Percentiles rank a stretch among this genome's conserved stretches.
phyloP scores from a whole-genome alignment of 2,113 vertebrate species.

The Mus musculus region DNA sequence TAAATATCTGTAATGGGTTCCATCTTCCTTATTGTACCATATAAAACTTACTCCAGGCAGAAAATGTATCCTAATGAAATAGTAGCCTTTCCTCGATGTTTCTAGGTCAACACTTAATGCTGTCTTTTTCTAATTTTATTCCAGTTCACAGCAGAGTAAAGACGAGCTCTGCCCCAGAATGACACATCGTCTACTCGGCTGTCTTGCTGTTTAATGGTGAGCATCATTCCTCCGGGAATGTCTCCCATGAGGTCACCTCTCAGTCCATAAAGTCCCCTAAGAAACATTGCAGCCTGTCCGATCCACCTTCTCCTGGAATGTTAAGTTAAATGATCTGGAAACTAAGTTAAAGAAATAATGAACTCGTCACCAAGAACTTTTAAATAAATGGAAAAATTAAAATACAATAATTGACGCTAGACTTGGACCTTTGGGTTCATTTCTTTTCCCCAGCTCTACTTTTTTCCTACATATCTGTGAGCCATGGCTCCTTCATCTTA shows the following conservation, averaged over 20 bases:
- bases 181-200: background rate
- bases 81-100: conserved; percentile 42
- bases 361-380: conserved; percentile 6
- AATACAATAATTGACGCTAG: conserved; percentile 56
- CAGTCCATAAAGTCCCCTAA: conserved; percentile 29
- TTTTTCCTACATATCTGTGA: conserved; percentile 42
- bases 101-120: conserved; percentile 59
- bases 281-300: background rate
- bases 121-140: conserved; percentile 58
- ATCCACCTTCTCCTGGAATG: background rate
- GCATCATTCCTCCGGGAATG: background rate
- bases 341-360: conserved; percentile 38
- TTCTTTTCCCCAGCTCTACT: conserved; percentile 48
- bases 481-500: conserved; percentile 35
- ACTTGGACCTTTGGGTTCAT: conserved; percentile 20
- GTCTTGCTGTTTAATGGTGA: conserved; percentile 34
- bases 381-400: conserved; percentile 52
- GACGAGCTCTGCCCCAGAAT: background rate
- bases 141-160: conserved; percentile 56
- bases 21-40: conserved; percentile 4
- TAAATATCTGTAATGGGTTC: conserved; percentile 39
- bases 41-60: conserved; percentile 24
- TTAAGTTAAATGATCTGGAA: conserved; percentile 33
- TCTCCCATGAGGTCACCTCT: conserved; percentile 21
- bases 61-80: conserved; percentile 63